A percentile compares a stretch with the other conserved stretches of the same genome.
phyloP scores from a whole-genome alignment of 1,140 invertebrate genomes.

The Trissolcus basalis region DNA sequence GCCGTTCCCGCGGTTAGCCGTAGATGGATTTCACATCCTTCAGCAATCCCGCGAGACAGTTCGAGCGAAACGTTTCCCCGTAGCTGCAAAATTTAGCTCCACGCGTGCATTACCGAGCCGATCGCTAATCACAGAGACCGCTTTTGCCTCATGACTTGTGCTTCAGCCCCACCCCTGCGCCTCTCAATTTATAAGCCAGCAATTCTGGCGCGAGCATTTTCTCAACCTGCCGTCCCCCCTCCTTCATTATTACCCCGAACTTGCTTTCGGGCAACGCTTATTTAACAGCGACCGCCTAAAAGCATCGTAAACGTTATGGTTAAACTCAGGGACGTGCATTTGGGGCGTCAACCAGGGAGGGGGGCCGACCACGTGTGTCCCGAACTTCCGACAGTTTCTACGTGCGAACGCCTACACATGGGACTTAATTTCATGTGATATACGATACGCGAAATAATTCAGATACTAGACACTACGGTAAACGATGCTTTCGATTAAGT shows the following conservation, averaged over 20 bases:
- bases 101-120: constrained; percentile 33
- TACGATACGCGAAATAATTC: constrained; percentile 54
- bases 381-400: constrained; percentile 41
- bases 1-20: constrained; percentile 37
- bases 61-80: constrained; percentile 24
- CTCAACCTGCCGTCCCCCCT: constrained; percentile 42
- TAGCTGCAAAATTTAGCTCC: constrained; percentile 44
- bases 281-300: constrained; percentile 63
- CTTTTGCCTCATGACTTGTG: constrained; percentile 18
- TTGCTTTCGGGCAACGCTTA: constrained; percentile 54
- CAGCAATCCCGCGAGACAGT: constrained; percentile 51
- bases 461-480: constrained; percentile 45
- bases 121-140: constrained; percentile 54
- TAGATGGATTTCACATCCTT: constrained; percentile 55
- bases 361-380: constrained; percentile 25
- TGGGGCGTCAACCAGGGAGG: constrained; percentile 38
- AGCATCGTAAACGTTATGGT: constrained; percentile 64
- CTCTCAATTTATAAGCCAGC: constrained; percentile 52
- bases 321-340: constrained; percentile 54
- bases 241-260: constrained; percentile 58
- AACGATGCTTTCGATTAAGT: constrained; percentile 55
- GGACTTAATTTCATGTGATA: constrained; percentile 57
- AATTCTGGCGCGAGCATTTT: constrained; percentile 43
- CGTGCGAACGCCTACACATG: constrained; percentile 52
- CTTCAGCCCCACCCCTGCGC: constrained; percentile 10